Evolutionary conservation across 2,113 vertebrate genomes (phyloP).

Genomic region (Procavia capensis): DNA sequence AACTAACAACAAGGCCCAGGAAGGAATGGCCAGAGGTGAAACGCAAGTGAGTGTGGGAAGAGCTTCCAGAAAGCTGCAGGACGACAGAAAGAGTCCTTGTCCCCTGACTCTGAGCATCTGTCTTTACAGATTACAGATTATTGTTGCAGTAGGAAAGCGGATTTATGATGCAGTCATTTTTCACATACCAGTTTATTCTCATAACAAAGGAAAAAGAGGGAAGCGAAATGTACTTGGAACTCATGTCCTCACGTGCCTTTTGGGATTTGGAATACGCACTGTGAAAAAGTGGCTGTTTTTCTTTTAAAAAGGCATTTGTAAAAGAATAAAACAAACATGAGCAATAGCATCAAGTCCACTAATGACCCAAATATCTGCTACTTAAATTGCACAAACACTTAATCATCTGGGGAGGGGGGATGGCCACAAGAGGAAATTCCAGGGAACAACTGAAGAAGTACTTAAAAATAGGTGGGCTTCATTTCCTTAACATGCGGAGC

Average conservation of each 20-base stretch:
- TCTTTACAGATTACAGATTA: conserved; percentile 25
- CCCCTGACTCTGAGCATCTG: not conserved
- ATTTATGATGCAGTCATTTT: not conserved
- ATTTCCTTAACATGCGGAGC: conserved; percentile 51
- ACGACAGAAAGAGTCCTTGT: not conserved
- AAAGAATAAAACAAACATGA: conserved; percentile 42
- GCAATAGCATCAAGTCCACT: not conserved
- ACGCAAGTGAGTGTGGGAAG: too few species aligned
- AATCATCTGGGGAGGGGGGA: not conserved
- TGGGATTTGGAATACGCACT: not conserved
- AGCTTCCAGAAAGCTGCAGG: not conserved
- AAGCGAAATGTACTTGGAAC: conserved; percentile 21
- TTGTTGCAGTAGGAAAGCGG: not conserved
- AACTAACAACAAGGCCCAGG: not conserved
- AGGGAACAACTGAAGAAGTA: conserved; percentile 50
- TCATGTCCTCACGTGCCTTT: conserved; percentile 8
- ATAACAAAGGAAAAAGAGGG: not conserved
- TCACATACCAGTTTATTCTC: conserved; percentile 44
- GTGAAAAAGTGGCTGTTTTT: conserved; percentile 55
- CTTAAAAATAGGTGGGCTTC: conserved; percentile 65
- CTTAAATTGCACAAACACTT: conserved; percentile 59
- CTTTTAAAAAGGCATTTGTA: conserved; percentile 30
- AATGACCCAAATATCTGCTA: conserved; percentile 33
- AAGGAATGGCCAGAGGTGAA: not conserved
- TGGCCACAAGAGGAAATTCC: conserved; percentile 68